Conservation (phyloP, 2,113 vertebrate genomes). For the Delphinapterus leucas region DNA sequence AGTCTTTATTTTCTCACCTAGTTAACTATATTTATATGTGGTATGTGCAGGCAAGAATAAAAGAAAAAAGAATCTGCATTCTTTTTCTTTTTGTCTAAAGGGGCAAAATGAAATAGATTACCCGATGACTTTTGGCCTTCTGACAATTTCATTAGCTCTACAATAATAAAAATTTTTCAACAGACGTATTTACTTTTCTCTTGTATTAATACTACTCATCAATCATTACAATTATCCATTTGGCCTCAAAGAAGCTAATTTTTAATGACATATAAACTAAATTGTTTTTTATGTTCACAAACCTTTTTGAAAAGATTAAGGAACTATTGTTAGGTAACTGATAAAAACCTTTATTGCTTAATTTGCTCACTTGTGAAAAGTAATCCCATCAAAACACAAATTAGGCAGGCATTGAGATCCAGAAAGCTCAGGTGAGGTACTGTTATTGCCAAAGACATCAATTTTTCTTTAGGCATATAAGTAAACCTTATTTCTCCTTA, state of each 20-base stretch:
- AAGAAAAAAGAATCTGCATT: neutral
- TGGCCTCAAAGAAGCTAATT: neutral
- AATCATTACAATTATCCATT: neutral
- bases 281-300: neutral
- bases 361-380: neutral
- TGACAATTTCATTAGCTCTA: neutral
- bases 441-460: neutral
- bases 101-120: neutral
- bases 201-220: neutral
- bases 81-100: neutral
- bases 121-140: neutral
- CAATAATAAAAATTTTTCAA: neutral
- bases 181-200: neutral
- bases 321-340: neutral
- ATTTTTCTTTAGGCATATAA: neutral
- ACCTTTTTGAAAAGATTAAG: constrained; percentile 12
- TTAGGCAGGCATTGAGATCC: neutral
- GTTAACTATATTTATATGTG: neutral
- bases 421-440: neutral
- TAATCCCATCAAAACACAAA: constrained; percentile 9
- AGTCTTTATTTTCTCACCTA: neutral
- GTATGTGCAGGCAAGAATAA: neutral
- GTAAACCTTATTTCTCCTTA: neutral
- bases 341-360: neutral
- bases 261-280: neutral